Conservation (phyloP, 2,888 invertebrate genomes). For the Xestia sexstrigata region DNA sequence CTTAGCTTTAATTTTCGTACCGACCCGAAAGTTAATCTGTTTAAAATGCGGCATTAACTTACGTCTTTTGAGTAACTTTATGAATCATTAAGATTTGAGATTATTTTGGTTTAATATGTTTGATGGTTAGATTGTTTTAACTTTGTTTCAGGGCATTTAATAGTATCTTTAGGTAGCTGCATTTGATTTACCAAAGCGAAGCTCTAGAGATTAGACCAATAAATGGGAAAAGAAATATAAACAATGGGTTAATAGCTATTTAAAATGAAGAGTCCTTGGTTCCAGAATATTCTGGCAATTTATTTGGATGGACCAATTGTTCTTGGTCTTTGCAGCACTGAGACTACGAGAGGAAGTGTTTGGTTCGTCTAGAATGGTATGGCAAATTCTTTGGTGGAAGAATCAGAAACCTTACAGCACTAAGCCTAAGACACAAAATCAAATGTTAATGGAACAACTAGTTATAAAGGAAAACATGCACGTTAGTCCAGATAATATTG, state of each 20-base stretch:
- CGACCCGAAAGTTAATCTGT: constrained; percentile 67
- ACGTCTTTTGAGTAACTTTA: constrained; percentile 38
- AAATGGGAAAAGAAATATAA: background rate
- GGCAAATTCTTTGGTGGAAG: background rate
- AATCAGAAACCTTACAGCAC: too few species aligned
- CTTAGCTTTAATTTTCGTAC: constrained; percentile 61
- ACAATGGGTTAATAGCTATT: background rate
- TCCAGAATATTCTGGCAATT: background rate
- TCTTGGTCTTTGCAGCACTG: background rate
- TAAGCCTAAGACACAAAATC: background rate
- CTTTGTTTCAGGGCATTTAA: too few species aligned
- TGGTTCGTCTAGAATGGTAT: background rate
- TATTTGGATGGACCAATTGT: background rate
- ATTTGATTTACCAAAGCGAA: background rate
- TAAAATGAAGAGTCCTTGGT: background rate
- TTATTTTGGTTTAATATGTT: constrained; percentile 22
- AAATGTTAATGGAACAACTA: background rate
- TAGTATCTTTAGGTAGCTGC: background rate
- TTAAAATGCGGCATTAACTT: constrained; percentile 58
- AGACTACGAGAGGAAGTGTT: background rate
- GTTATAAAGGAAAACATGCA: background rate
- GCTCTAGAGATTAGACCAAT: background rate
- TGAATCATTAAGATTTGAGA: constrained; percentile 41
- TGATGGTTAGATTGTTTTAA: constrained; percentile 10
- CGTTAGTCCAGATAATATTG: background rate